phyloP scores from a whole-genome alignment of 2,888 invertebrate species.

The Koerneria pararmatus region DNA sequence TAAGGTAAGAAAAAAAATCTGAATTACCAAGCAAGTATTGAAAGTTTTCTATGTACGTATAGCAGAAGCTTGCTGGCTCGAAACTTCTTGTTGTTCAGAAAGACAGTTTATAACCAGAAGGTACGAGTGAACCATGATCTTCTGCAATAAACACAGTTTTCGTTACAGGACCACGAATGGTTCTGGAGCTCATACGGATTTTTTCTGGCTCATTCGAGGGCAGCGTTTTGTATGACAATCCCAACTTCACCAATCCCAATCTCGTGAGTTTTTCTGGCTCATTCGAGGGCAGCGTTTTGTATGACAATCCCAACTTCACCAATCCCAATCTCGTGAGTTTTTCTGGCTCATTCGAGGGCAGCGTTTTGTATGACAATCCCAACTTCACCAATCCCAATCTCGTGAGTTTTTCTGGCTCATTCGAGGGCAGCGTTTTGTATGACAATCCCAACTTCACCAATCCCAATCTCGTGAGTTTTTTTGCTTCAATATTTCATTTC shows the following conservation, averaged over 20 bases:
- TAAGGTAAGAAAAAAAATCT: no score
- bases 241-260: not conserved
- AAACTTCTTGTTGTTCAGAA: not conserved
- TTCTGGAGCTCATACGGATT: conserved; percentile 77
- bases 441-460: conserved; percentile 86
- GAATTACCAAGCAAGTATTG: no score
- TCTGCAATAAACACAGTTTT: not conserved
- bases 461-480: no score
- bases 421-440: conserved; percentile 72
- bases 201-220: conserved; percentile 93
- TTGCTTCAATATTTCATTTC: not conserved
- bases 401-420: no score
- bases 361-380: conserved; percentile 87
- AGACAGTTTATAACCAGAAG: not conserved
- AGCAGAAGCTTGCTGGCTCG: not conserved
- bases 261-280: no score
- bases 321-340: conserved; percentile 76
- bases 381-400: conserved; percentile 84
- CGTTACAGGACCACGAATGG: conserved; percentile 67
- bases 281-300: no score
- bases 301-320: conserved; percentile 86
- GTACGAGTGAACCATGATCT: not conserved
- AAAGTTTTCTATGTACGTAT: not conserved
- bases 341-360: no score
- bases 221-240: conserved; percentile 34